phyloP scores from a whole-genome alignment of 2,888 invertebrate species.

The Ophion ellenae region DNA sequence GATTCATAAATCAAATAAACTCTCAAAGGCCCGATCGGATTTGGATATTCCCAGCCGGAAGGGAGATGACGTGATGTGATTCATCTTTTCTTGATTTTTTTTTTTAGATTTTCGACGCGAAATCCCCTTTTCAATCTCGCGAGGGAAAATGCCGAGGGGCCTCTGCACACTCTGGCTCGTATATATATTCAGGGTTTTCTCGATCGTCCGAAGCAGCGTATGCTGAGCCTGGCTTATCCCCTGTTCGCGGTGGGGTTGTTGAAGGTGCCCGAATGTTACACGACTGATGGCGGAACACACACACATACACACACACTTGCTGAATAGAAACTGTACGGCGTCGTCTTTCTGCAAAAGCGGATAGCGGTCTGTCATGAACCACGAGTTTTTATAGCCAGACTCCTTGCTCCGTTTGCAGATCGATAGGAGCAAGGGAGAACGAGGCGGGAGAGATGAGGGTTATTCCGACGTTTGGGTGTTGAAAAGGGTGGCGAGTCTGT shows the following conservation, averaged over 20 bases:
- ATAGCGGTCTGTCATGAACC: conserved; percentile 63
- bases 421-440: conserved; percentile 56
- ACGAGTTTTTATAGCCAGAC: conserved; percentile 59
- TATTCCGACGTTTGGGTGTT: conserved; percentile 57
- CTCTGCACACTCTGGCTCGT: conserved; percentile 29
- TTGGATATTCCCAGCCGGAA: conserved; percentile 51
- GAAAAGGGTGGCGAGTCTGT: conserved; percentile 54
- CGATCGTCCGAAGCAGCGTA: conserved; percentile 58
- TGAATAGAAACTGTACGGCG: conserved; percentile 47
- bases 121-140: conserved; percentile 63
- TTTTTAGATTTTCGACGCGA: conserved; percentile 58
- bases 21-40: conserved; percentile 57
- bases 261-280: conserved; percentile 54
- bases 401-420: conserved; percentile 53
- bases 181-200: conserved; percentile 57
- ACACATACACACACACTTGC: conserved; percentile 2
- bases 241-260: conserved; percentile 34
- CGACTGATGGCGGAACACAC: conserved; percentile 15
- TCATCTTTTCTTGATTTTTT: conserved; percentile 53
- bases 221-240: conserved; percentile 62
- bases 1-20: conserved; percentile 64
- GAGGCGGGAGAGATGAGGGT: conserved; percentile 57
- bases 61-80: conserved; percentile 56
- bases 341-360: conserved; percentile 57
- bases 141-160: conserved; percentile 56